phyloP scores from a whole-genome alignment of 2,113 vertebrate species.

The Uria aalge region DNA sequence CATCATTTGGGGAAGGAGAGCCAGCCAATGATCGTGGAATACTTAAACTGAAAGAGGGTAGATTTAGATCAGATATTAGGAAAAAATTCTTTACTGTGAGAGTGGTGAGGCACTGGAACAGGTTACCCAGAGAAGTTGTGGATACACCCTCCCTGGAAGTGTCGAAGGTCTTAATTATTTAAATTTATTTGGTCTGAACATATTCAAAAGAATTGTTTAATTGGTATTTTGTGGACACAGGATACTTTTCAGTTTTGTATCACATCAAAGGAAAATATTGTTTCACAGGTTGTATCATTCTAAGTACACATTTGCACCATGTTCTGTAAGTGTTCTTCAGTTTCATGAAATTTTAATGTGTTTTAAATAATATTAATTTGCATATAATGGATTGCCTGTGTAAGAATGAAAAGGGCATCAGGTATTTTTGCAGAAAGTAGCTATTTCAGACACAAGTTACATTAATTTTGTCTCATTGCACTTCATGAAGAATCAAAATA shows the following conservation, averaged over 20 bases:
- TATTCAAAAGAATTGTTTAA: background rate
- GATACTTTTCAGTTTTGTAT: background rate
- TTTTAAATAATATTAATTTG: background rate
- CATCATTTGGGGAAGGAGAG: background rate
- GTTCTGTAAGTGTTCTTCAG: background rate
- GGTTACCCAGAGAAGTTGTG: background rate
- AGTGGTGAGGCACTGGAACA: background rate
- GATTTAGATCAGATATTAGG: background rate
- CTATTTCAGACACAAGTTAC: background rate
- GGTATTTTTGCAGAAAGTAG: background rate
- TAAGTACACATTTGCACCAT: background rate
- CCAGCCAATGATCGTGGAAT: background rate
- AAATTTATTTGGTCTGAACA: background rate
- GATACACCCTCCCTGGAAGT: background rate
- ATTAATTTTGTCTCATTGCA: background rate
- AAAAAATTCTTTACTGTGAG: background rate
- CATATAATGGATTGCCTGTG: background rate
- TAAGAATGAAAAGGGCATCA: background rate
- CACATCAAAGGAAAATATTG: background rate
- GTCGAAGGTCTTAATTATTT: background rate
- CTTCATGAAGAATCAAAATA: background rate
- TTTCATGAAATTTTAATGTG: slow-evolving; percentile 25
- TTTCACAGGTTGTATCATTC: background rate
- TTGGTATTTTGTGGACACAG: background rate
- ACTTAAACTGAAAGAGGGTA: background rate